Evolutionary conservation across 2,888 invertebrate species (phyloP), one percentile per base, ranked within the genome.

Genomic region (Petrolisthes cinctipes): DNA sequence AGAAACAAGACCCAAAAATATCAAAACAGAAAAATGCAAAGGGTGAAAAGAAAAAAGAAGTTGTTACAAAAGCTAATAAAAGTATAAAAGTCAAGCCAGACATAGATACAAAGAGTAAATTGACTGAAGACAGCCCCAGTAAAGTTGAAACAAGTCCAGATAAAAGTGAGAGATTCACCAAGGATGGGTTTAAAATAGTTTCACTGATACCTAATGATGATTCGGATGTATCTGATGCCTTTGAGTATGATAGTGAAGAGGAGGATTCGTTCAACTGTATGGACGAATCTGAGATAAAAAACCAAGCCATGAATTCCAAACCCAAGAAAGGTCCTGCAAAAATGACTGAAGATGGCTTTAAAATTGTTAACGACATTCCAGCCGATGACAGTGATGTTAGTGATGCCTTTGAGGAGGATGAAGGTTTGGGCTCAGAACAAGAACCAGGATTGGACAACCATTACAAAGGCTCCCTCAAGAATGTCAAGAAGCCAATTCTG

Each of bases 171-270:
- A 79, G 54, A 37, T 61, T 79, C 54, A 90, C 90, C 51, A 81
- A 90, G 9, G 90, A 90, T 82, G 90, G 90, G 20, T 90, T 88
- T 56, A 90, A 88, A 78, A 86, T 90, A 76, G 84, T 88, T 4
- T 84, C 88, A 0, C 82, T 79, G 1, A 78, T 90, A 66, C 90
- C 90, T 56, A 82, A 88, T 53, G 90, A 90, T 84, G 90, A 90
- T 75, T 84, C 84, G 11, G 90, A 90, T 86, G 66, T 90, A n/a
- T 90, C 90, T 17, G 90, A 90, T 84, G 90, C 90, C 37, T 90
- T 90, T 86, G 83, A 82, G 37, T 76, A 68, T 61, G 81, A 82
- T 66, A 57, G n/a, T 57, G 82, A 86, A 4, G 68, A 71, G 6
- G 71, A 78, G 4, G 82, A 86, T 5, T 81, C 11, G 20, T 23